Evolutionary conservation across 2,113 vertebrate species (phyloP).

Genomic region (Egretta garzetta): DNA sequence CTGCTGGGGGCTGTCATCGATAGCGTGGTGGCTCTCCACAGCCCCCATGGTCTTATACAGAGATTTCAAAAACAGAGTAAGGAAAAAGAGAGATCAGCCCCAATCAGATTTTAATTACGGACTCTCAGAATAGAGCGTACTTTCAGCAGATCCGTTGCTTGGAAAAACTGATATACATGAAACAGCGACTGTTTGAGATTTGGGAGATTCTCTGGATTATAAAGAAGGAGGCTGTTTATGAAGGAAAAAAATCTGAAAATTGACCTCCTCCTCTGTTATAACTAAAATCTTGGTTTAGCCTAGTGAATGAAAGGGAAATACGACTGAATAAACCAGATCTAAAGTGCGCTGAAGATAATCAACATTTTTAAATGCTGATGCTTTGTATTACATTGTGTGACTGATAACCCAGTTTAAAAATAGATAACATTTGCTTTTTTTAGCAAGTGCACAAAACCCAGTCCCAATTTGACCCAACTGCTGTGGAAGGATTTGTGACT

Average conservation of each 20-base stretch:
- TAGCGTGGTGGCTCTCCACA: background rate
- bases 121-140: background rate
- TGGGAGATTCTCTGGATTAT: background rate
- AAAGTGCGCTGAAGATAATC: background rate
- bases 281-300: constrained; percentile 14
- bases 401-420: constrained; percentile 55
- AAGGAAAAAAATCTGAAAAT: background rate
- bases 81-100: background rate
- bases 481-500: constrained; percentile 36
- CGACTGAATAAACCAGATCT: background rate
- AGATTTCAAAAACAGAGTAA: background rate
- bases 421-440: constrained; percentile 15
- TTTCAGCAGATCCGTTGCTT: background rate
- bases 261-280: background rate
- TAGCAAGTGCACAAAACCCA: background rate
- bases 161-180: background rate
- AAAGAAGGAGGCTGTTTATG: background rate
- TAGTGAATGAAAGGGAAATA: background rate
- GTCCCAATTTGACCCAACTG: constrained; percentile 32
- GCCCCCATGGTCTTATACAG: background rate
- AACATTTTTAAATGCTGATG: constrained; percentile 19
- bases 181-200: background rate
- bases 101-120: background rate
- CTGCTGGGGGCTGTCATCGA: background rate
- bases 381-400: constrained; percentile 4